Percentiles rank a stretch among this genome's conserved stretches.
These are phyloP conservation scores for Heliconius eleuchia DNA, from an alignment of 1,140 invertebrate genomes.

Conservation along the genomic window DNA sequence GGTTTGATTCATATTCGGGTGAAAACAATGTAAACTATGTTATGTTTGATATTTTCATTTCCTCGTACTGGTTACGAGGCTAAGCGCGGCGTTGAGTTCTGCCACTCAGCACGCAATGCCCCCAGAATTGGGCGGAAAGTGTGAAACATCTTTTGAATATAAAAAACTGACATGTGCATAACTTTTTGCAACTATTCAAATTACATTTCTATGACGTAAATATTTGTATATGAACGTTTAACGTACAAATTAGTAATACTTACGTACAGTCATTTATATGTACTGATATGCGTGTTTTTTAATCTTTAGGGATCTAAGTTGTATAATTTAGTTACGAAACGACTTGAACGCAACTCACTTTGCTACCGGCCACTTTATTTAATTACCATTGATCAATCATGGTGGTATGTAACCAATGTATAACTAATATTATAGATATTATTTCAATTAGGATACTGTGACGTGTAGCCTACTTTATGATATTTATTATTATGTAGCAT, in stretches of 20 bases:
- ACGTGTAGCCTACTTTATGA: neutral
- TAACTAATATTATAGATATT: neutral
- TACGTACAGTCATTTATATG: neutral
- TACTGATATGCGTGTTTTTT: neutral
- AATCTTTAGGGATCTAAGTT: neutral
- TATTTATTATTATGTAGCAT: too few relatives aligned
- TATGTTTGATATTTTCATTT: too few relatives aligned
- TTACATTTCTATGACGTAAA: neutral
- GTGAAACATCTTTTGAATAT: too few relatives aligned
- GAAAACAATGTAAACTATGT: too few relatives aligned
- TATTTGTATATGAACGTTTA: neutral
- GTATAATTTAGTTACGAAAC: slow-evolving; percentile 9
- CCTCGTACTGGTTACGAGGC: too few relatives aligned
- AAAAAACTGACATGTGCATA: too few relatives aligned
- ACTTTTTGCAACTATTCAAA: too few relatives aligned
- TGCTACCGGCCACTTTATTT: neutral
- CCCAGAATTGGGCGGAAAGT: too few relatives aligned
- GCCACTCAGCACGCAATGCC: too few relatives aligned
- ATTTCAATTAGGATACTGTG: neutral
- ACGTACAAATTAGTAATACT: neutral
- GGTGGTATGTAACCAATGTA: neutral
- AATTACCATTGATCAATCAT: slow-evolving; percentile 1
- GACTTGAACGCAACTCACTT: neutral
- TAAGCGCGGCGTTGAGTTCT: too few relatives aligned
- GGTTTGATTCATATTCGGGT: too few relatives aligned